Conservation (phyloP, 2,888 invertebrate genomes). For the Agrochola lychnidis region DNA sequence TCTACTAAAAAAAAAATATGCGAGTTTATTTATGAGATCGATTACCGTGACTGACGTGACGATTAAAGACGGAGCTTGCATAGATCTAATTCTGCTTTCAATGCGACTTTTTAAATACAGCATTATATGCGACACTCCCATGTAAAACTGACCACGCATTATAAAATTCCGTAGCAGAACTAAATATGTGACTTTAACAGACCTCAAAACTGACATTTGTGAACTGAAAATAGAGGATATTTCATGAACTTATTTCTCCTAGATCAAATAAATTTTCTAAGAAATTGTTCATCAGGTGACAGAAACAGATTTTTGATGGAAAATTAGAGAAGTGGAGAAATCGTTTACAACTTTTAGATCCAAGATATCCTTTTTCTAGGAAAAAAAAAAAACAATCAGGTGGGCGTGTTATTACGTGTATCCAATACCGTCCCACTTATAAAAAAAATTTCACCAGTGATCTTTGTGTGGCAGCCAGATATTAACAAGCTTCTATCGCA, state of each 20-base stretch:
- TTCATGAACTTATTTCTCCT: constrained; percentile 7
- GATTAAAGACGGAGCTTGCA: constrained; percentile 1
- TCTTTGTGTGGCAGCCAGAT: constrained; percentile 15
- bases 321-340: not conserved
- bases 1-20: not conserved
- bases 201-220: not conserved
- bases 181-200: not conserved
- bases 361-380: not conserved
- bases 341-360: not conserved
- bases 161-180: not conserved
- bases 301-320: constrained; percentile 8
- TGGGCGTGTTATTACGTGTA: constrained; percentile 27
- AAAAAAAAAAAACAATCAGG: not conserved
- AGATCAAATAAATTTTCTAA: not conserved
- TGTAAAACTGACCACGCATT: not conserved
- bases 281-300: not conserved
- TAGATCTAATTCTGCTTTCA: not conserved
- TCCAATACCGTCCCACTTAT: constrained; percentile 8
- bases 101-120: not conserved
- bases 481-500: constrained; percentile 43
- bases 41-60: constrained; percentile 4
- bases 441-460: constrained; percentile 22
- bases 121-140: not conserved
- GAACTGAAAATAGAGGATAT: not conserved
- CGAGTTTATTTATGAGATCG: constrained; percentile 17